These are phyloP conservation scores for Drosophila navojoa DNA, from an alignment of 1,140 invertebrate species.

Conservation along the genomic window DNA sequence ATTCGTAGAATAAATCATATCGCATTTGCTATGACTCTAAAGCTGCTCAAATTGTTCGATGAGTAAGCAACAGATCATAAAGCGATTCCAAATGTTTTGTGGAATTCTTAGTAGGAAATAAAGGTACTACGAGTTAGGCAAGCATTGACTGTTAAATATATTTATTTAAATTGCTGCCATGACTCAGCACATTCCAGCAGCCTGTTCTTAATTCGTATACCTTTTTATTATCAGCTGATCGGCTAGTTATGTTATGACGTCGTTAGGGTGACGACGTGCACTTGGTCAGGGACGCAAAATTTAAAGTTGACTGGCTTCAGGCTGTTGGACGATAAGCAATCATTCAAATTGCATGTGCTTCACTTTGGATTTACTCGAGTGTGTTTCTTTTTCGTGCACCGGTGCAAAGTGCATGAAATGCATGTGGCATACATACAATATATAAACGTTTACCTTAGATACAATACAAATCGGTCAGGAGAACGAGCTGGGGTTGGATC, in stretches of 20 bases:
- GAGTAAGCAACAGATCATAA: not conserved
- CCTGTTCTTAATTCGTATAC: not conserved
- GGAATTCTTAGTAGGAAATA: not conserved
- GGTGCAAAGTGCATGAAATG: conserved; percentile 22
- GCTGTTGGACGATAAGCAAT: conserved; percentile 36
- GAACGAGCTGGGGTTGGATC: conserved; percentile 1
- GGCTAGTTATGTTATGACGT: conserved; percentile 29
- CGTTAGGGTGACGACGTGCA: conserved; percentile 58
- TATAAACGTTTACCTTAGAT: conserved; percentile 30
- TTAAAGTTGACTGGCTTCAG: conserved; percentile 26
- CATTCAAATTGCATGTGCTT: conserved; percentile 27
- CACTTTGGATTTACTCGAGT: not conserved
- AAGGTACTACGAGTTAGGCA: not conserved
- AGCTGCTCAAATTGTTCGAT: not conserved
- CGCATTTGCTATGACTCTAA: not conserved
- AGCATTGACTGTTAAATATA: not conserved
- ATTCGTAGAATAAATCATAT: too few relatives aligned
- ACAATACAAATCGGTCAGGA: conserved; percentile 13
- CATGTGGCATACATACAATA: conserved; percentile 17
- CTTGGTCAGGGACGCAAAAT: conserved; percentile 58
- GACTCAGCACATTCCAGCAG: conserved; percentile 6
- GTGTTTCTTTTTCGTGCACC: not conserved
- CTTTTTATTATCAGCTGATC: conserved; percentile 23
- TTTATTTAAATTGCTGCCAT: not conserved
- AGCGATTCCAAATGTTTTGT: not conserved